Base-by-base conservation (phyloP, 2,797 vertebrate genomes). In the Lithobates pipiens region DNA sequence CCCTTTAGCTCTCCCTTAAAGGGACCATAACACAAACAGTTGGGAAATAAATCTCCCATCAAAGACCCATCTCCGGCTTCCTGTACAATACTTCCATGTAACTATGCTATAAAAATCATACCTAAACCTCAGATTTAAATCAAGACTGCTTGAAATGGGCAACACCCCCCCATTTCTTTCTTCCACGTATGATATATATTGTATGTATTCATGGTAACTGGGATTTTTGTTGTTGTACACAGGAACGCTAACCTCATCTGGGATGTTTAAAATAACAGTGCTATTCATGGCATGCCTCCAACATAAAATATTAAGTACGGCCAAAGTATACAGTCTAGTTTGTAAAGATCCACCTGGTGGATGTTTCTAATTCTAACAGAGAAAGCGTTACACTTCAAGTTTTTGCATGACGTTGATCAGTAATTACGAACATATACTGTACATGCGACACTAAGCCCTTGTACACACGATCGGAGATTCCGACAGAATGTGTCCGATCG, bases 211-310 rank as follows among this genome's bases (percentile, higher is more conserved):
- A 3, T 29, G 27, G 65, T 67, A 67, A 67, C 10, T 25, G 25
- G 11, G 10, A 27, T 67, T 67, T 67, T 27, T 67, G n/a, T 25
- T 29, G 11, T 29, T 27, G 27, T 15, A 67, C 10, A 39, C n/a
- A 39, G 13, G 63, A 15, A 10, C 5, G 9, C 21, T 36, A 34
- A 61, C 36, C 34, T 39, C 76, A 34, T 57, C 32, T 25, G 21
- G 36, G 21, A 77, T 77, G 11, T 77, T 77, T 65, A 63, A 23
- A 65, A 25, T 63, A 77, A 39, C 39, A 46, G 11, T 27, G 63
- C 25, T 46, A 0, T 23, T 50, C 4, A 69, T 69, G 25, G 15
- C 27, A 18, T 25, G 15, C 25, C 27, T 18, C n/a, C 42, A 39
- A 36, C 32, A 71, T 25, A 11, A 67, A 27, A 67, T 13, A 67